Conservation (phyloP, 2,888 invertebrate species). For the Mamestra brassicae region DNA sequence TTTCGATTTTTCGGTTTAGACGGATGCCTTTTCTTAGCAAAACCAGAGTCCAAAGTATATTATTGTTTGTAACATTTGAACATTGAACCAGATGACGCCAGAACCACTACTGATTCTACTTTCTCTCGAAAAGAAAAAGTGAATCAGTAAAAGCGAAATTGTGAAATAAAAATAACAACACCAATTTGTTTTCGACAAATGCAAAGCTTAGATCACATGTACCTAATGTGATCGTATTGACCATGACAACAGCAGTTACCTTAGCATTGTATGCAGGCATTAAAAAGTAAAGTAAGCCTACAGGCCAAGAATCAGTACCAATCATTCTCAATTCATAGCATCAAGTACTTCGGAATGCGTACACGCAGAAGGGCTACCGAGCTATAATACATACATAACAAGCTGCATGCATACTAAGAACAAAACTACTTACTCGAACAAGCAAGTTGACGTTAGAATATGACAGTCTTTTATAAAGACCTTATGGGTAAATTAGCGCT, state of each 20-base stretch:
- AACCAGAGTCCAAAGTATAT: not conserved
- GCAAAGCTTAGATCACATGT: not conserved
- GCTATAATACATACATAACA: not conserved
- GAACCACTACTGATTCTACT: slow-evolving; percentile 23
- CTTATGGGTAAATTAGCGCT: not conserved
- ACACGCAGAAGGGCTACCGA: not conserved
- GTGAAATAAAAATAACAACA: slow-evolving; percentile 6
- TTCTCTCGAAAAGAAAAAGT: slow-evolving; percentile 41
- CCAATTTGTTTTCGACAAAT: not conserved
- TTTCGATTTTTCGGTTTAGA: not conserved
- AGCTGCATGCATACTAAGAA: not conserved
- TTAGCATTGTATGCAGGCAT: not conserved
- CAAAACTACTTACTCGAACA: not conserved
- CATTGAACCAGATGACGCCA: slow-evolving; percentile 29
- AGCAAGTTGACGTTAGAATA: not conserved
- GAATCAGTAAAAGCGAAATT: slow-evolving; percentile 33
- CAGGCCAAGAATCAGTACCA: slow-evolving; percentile 6
- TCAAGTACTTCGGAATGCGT: slow-evolving; percentile 27
- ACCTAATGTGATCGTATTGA: not conserved
- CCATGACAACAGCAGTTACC: not conserved
- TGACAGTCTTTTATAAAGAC: not conserved
- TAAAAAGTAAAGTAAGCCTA: slow-evolving; percentile 17
- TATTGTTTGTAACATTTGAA: slow-evolving; percentile 1
- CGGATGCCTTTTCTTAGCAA: not conserved
- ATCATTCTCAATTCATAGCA: slow-evolving; percentile 40